Evolutionary conservation across 2,797 vertebrate genomes (phyloP).

Genomic region (Syngnathus rostellatus): DNA sequence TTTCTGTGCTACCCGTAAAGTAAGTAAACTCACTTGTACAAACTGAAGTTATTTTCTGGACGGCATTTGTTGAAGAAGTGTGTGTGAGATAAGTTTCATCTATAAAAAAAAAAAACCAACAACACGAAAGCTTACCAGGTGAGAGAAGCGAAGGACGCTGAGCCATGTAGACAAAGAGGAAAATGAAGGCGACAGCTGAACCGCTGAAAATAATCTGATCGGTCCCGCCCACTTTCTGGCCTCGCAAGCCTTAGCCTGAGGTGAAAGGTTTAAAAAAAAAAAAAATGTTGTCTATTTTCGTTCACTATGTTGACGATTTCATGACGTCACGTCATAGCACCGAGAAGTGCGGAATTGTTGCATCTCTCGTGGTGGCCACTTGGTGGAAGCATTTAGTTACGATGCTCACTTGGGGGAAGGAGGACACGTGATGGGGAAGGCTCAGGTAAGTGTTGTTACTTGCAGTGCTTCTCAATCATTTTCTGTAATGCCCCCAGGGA

Average conservation of each 20-base stretch:
- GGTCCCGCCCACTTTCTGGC: background rate
- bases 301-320: too few species aligned
- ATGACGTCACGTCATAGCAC: background rate
- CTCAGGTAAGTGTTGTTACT: too few species aligned
- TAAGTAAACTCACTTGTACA: background rate
- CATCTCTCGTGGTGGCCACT: background rate
- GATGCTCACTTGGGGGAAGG: too few species aligned
- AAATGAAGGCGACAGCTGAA: background rate
- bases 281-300: too few species aligned
- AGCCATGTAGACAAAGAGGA: background rate
- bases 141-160: background rate
- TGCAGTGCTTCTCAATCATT: too few species aligned
- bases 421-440: too few species aligned
- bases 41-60: background rate
- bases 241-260: background rate
- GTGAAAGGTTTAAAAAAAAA: background rate
- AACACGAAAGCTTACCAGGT: background rate
- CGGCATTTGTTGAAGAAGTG: too few species aligned
- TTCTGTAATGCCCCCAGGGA: too few species aligned
- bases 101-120: too few species aligned
- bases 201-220: background rate
- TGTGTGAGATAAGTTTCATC: too few species aligned
- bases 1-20: slow-evolving; percentile 27
- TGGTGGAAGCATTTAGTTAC: background rate
- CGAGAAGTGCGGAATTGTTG: background rate